Evolutionary conservation across 2,888 invertebrate genomes (phyloP).

Genomic region (Dryadula phaetusa): DNA sequence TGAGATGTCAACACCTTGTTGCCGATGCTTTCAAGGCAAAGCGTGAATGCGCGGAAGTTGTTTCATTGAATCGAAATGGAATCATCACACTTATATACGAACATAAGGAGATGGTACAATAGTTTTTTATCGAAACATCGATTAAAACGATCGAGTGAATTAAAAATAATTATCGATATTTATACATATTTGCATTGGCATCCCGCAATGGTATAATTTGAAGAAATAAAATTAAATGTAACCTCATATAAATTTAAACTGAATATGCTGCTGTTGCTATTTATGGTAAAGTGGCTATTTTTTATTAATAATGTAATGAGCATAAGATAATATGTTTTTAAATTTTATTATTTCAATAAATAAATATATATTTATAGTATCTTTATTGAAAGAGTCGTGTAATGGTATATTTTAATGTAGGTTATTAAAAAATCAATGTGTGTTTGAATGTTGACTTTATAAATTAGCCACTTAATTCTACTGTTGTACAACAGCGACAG

Average conservation of each 20-base stretch:
- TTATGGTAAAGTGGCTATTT: conserved; percentile 11
- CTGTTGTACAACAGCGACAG: no score
- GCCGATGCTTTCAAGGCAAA: conserved; percentile 42
- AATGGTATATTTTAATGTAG: neutral
- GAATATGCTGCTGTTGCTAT: neutral
- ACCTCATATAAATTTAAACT: conserved; percentile 7
- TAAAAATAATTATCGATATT: conserved; percentile 26
- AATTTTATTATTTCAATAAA: neutral
- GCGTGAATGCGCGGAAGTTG: conserved; percentile 45
- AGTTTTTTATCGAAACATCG: conserved; percentile 20
- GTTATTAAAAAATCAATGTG: neutral
- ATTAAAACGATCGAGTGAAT: conserved; percentile 33
- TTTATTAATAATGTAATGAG: conserved; percentile 7
- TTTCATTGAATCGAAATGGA: conserved; percentile 41
- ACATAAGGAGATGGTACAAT: conserved; percentile 33
- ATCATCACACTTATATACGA: conserved; percentile 44
- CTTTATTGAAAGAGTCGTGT: neutral
- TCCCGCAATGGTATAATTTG: conserved; percentile 26
- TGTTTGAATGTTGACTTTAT: neutral
- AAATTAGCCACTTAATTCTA: neutral
- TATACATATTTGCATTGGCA: conserved; percentile 21
- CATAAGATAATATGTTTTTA: neutral
- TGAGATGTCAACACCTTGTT: conserved; percentile 44
- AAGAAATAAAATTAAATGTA: conserved; percentile 26
- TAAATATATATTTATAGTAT: neutral